Evolutionary conservation across 2,888 invertebrate species (phyloP).

Genomic region (Erebia aethiops): DNA sequence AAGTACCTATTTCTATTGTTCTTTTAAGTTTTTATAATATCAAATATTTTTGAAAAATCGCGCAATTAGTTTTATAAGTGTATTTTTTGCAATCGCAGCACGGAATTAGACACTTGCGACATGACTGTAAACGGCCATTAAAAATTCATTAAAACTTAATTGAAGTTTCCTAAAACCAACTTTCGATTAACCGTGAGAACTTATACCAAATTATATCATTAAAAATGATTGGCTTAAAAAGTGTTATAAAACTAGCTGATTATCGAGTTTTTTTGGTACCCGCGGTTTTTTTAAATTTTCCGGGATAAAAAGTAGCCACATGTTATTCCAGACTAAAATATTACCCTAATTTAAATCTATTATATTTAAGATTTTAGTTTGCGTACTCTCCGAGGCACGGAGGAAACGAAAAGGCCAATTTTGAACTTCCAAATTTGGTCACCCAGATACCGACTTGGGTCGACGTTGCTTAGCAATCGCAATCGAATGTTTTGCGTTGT

Average conservation of each 20-base stretch:
- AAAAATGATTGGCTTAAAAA: too few species aligned
- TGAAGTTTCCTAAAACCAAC: not conserved
- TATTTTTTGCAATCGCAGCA: conserved; percentile 8
- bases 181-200: conserved; percentile 1
- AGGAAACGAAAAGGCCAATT: too few species aligned
- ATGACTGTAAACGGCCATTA: not conserved
- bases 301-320: not conserved
- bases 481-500: too few species aligned
- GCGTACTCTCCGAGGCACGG: too few species aligned
- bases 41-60: not conserved
- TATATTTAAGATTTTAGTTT: too few species aligned
- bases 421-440: too few species aligned
- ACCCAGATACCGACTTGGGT: not conserved
- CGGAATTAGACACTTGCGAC: conserved; percentile 3
- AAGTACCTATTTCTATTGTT: too few species aligned
- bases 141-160: conserved; percentile 3
- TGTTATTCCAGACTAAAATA: not conserved
- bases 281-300: not conserved
- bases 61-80: conserved; percentile 6
- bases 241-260: too few species aligned
- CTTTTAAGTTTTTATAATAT: too few species aligned
- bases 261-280: too few species aligned
- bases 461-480: too few species aligned
- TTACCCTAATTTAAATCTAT: too few species aligned
- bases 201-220: not conserved